Evolutionary conservation across 1,140 invertebrate species (phyloP).

Genomic region (Palaemon carinicauda): DNA sequence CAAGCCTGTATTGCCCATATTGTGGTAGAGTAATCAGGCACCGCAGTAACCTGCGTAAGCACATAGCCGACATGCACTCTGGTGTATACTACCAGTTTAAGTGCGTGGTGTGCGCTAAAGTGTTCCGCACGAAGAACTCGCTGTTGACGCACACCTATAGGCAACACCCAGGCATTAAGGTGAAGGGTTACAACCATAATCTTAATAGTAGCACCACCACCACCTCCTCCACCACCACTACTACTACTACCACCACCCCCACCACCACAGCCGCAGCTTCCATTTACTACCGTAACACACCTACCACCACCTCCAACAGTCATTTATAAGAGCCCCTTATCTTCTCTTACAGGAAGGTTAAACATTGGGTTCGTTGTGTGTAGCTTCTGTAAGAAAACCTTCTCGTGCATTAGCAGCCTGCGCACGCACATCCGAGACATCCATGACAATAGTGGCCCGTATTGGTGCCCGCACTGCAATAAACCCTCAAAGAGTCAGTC

Average conservation of each 20-base stretch:
- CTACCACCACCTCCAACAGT: conserved; percentile 48
- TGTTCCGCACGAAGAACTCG: conserved; percentile 57
- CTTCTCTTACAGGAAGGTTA: conserved; percentile 59
- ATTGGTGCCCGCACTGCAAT: conserved; percentile 59
- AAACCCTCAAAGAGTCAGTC: conserved; percentile 60
- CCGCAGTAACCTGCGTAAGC: conserved; percentile 57
- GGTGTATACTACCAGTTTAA: conserved; percentile 56
- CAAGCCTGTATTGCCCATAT: conserved; percentile 55
- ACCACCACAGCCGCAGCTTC: conserved; percentile 46
- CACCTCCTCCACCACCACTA: conserved; percentile 1
- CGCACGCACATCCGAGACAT: conserved; percentile 59
- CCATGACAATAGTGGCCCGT: conserved; percentile 59
- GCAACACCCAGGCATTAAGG: conserved; percentile 55
- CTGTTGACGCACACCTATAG: conserved; percentile 58
- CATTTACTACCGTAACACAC: conserved; percentile 25
- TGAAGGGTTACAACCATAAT: conserved; percentile 44
- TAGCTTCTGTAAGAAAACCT: conserved; percentile 60
- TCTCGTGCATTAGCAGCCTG: conserved; percentile 60
- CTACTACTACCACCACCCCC: not conserved
- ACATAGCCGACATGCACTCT: conserved; percentile 57
- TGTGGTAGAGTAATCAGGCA: conserved; percentile 57
- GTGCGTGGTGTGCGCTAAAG: conserved; percentile 46
- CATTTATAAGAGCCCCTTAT: conserved; percentile 58
- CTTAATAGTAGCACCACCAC: too few relatives aligned
- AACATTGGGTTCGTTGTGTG: conserved; percentile 60